phyloP scores from a whole-genome alignment of 1,140 invertebrate species.

The Piezodorus guildinii region DNA sequence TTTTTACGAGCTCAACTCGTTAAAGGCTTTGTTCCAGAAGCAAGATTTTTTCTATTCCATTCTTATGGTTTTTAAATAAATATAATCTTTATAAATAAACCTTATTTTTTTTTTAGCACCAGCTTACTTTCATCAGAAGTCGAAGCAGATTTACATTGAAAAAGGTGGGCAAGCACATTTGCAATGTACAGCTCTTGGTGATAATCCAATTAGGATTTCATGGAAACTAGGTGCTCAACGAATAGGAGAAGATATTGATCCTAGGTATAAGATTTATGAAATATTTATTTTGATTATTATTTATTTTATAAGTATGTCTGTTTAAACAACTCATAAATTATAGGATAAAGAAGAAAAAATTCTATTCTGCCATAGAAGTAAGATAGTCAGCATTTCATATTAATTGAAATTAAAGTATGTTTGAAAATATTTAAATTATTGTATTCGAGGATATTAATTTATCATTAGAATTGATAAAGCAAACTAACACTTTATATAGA shows the following conservation, averaged over 20 bases:
- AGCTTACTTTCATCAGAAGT: constrained; percentile 69
- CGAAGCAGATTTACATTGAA: constrained; percentile 56
- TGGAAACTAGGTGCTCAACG: constrained; percentile 48
- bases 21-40: too few species aligned
- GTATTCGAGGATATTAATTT: too few species aligned
- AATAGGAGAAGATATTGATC: constrained; percentile 53
- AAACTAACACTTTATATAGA: too few species aligned
- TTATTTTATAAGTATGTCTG: not conserved
- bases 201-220: constrained; percentile 73
- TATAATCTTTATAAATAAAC: too few species aligned
- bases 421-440: too few species aligned
- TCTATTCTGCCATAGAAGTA: too few species aligned
- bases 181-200: constrained; percentile 77
- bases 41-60: too few species aligned
- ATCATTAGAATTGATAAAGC: too few species aligned
- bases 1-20: too few species aligned
- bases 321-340: not conserved
- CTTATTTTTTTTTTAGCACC: constrained; percentile 49
- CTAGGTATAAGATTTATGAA: constrained; percentile 36
- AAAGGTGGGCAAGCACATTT: constrained; percentile 64
- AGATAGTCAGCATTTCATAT: too few species aligned
- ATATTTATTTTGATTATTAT: not conserved
- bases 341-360: not conserved
- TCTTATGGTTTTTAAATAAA: too few species aligned
- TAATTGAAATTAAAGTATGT: too few species aligned